A percentile compares a stretch with the other conserved stretches of the same genome.
These are phyloP conservation scores for Nanger granti DNA, from an alignment of 2,113 vertebrate genomes.

Conservation along the genomic window DNA sequence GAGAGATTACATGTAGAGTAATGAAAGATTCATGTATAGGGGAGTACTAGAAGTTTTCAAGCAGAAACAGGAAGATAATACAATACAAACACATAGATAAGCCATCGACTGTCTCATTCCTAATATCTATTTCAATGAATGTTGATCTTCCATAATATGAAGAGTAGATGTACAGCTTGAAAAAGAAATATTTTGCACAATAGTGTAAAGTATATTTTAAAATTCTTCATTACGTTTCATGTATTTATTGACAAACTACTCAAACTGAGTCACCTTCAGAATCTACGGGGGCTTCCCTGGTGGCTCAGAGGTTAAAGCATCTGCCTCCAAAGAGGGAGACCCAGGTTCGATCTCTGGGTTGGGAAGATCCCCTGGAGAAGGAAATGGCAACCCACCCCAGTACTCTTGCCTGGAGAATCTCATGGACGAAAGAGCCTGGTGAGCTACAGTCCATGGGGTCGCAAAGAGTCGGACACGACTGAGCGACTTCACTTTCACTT, in stretches of 20 bases:
- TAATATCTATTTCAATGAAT: not conserved
- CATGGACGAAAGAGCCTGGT: too few species aligned
- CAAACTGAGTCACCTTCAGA: not conserved
- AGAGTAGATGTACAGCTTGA: not conserved
- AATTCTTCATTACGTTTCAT: not conserved
- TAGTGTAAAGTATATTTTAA: not conserved
- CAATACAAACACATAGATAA: not conserved
- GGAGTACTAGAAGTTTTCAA: not conserved
- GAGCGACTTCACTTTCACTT: too few species aligned
- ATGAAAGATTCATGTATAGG: not conserved
- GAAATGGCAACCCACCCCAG: too few species aligned
- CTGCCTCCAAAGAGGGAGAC: too few species aligned
- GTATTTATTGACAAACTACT: not conserved
- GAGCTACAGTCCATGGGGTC: too few species aligned
- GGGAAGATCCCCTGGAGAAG: too few species aligned
- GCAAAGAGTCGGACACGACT: fast-evolving
- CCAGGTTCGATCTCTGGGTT: too few species aligned
- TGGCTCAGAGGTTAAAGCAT: too few species aligned
- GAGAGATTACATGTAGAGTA: not conserved
- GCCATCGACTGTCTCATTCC: not conserved
- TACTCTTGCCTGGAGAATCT: too few species aligned
- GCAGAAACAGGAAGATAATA: not conserved
- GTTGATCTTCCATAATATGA: not conserved
- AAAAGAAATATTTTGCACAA: not conserved
- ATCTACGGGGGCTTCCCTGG: too few species aligned